Conservation (phyloP, 2,888 invertebrate species). For the Sympetrum striolatum region DNA sequence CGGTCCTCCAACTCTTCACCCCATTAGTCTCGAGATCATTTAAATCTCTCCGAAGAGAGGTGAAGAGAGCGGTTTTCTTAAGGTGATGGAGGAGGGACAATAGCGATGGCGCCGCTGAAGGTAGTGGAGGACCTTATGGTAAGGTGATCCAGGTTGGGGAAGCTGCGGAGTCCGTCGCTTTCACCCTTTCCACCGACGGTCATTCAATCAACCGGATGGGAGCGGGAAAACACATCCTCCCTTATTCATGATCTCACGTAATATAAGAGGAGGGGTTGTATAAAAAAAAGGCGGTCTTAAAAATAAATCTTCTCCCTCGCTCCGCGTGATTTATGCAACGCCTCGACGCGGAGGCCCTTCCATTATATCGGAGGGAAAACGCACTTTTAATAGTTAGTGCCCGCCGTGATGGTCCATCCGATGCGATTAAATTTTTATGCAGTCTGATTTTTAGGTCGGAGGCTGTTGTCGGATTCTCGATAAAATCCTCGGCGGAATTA, state of each 20-base stretch:
- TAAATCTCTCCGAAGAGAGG: constrained; percentile 11
- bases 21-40: constrained; percentile 37
- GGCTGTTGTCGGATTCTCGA: background rate
- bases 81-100: background rate
- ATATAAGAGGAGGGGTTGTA: constrained; percentile 25
- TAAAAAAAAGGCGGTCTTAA: background rate
- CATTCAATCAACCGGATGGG: constrained; percentile 20
- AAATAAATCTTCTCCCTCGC: constrained; percentile 4
- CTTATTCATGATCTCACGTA: constrained; percentile 30
- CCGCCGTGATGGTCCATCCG: background rate
- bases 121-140: background rate
- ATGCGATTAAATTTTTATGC: background rate
- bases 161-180: background rate
- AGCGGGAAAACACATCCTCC: background rate
- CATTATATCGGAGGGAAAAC: constrained; percentile 2
- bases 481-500: background rate
- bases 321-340: constrained; percentile 25
- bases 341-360: background rate
- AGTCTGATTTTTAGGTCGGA: background rate
- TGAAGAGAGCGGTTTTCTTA: background rate
- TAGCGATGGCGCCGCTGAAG: background rate
- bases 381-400: background rate
- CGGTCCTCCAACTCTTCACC: constrained; percentile 31
- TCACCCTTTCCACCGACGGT: background rate
- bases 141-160: background rate